Evolutionary conservation across 2,113 vertebrate species (phyloP), one percentile per base, ranked within the genome.

Genomic region (Vulpes lagopus): DNA sequence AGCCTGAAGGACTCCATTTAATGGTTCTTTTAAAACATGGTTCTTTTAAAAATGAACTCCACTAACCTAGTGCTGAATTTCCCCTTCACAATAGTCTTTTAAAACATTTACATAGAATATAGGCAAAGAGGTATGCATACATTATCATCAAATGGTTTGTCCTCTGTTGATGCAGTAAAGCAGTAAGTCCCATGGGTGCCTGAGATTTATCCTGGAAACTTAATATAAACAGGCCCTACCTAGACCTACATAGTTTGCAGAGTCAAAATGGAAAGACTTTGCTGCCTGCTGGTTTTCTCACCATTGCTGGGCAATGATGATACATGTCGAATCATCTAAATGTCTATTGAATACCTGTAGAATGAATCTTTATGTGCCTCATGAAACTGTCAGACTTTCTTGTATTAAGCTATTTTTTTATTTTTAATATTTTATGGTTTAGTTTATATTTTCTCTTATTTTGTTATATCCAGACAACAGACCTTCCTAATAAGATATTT

Each of bases 401-500:
- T 67, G 4, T 43, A 19, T 88, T 64, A 80, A 80, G 55, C 62
- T 59, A 0, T 38, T 12, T 64, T 85, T 96, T 74, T 62, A 55
- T 84, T 87, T 96, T 96, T 86, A 93, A 51, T 81, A 49, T 81
- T 92, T 89, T 96, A 22, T 60, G 49, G 51, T 89, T 71, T 88
- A 35, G 23, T 51, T 78, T 78, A 78, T 96, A 67, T 53, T 92
- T 89, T 86, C 5, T 74, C 60, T 74, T 64, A 74, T 23, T 93
- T 86, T 81, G 22, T 35, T 82, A 32, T 23, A 73, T 71, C 79
- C 1, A 14, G 10, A 71, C 23, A 97, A 60, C 27, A 88, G 73
- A 89, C 59, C 30, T 95, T 80, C 43, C 35, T 20, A 57, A 27
- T 91, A 89, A 95, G 16, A 4, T 79, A 35, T 19, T 79, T 91